Conservation (phyloP, 2,888 invertebrate genomes). For the Trypoxylon attenuatum region DNA sequence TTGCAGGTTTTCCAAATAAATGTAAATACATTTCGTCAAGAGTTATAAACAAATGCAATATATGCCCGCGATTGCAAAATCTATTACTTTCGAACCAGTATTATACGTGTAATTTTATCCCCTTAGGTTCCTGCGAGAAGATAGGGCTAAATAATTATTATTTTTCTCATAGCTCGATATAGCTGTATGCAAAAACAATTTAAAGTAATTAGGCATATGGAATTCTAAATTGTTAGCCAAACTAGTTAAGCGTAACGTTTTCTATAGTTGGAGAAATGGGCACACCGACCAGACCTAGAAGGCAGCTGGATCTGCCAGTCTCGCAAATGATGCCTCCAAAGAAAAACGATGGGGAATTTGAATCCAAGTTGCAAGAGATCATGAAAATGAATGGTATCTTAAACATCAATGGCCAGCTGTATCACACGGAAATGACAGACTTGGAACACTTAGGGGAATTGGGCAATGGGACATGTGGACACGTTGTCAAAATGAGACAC, state of each 20-base stretch:
- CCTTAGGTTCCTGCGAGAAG: no score
- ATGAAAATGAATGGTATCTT: constrained; percentile 95
- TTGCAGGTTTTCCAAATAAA: not conserved
- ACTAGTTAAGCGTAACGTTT: not conserved
- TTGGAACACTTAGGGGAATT: constrained; percentile 90
- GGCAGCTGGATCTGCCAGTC: constrained; percentile 78
- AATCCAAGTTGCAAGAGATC: constrained; percentile 91
- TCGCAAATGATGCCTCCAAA: constrained; percentile 80
- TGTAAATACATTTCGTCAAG: constrained; percentile 11
- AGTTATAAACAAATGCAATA: constrained; percentile 32
- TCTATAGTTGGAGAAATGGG: constrained; percentile 74
- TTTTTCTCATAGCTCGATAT: no score
- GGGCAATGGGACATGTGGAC: constrained; percentile 97
- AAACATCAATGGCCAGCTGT: constrained; percentile 86
- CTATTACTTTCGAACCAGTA: no score
- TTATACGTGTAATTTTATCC: no score
- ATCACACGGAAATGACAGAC: constrained; percentile 88
- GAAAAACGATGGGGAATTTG: constrained; percentile 79
- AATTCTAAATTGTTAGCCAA: no score
- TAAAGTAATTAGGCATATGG: no score
- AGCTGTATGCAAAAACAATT: no score
- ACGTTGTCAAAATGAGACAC: constrained; percentile 97
- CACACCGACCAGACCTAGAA: constrained; percentile 77
- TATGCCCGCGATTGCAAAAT: no score
- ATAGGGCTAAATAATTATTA: no score